These are phyloP conservation scores for Atta texana DNA, from an alignment of 1,140 invertebrate genomes.

Conservation along the genomic window DNA sequence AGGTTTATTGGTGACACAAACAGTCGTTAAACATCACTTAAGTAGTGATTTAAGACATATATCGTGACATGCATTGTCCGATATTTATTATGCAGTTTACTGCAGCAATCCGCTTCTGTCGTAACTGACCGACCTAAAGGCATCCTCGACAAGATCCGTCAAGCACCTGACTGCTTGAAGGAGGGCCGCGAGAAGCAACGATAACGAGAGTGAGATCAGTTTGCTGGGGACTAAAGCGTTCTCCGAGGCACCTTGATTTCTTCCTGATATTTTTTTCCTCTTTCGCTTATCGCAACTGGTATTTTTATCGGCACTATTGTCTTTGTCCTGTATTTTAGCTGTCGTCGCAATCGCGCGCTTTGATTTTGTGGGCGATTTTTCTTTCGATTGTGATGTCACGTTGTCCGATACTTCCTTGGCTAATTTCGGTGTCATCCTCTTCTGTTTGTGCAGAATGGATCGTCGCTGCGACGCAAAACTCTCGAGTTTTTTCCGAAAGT, in stretches of 20 bases:
- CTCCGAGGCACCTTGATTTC: slow-evolving; percentile 63
- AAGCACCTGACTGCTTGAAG: slow-evolving; percentile 84
- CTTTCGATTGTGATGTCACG: slow-evolving; percentile 1
- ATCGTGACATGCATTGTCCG: no score
- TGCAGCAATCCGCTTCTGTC: slow-evolving; percentile 77
- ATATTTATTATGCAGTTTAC: slow-evolving; percentile 49
- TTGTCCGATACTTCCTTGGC: slow-evolving; percentile 22
- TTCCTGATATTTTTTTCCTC: slow-evolving; percentile 72
- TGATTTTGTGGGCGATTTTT: slow-evolving; percentile 49
- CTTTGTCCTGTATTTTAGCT: slow-evolving; percentile 56
- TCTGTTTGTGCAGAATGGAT: slow-evolving; percentile 50
- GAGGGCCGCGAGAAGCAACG: slow-evolving; percentile 84
- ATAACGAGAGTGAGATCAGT: slow-evolving; percentile 84
- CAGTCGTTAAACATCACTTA: slow-evolving; percentile 7
- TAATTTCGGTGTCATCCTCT: background rate
- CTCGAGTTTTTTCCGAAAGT: slow-evolving; percentile 76
- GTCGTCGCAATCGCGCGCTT: background rate
- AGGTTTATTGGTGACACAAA: slow-evolving; percentile 11
- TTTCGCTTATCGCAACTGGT: slow-evolving; percentile 71
- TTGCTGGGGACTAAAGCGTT: slow-evolving; percentile 83
- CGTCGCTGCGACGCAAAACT: slow-evolving; percentile 69
- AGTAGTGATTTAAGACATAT: background rate
- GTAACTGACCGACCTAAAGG: slow-evolving; percentile 80
- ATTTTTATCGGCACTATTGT: slow-evolving; percentile 28
- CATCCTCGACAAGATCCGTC: slow-evolving; percentile 83